A percentile compares a stretch with the other conserved stretches of the same genome.
Conservation (phyloP, 2,888 invertebrate species). For the Iphiclides podalirius region DNA sequence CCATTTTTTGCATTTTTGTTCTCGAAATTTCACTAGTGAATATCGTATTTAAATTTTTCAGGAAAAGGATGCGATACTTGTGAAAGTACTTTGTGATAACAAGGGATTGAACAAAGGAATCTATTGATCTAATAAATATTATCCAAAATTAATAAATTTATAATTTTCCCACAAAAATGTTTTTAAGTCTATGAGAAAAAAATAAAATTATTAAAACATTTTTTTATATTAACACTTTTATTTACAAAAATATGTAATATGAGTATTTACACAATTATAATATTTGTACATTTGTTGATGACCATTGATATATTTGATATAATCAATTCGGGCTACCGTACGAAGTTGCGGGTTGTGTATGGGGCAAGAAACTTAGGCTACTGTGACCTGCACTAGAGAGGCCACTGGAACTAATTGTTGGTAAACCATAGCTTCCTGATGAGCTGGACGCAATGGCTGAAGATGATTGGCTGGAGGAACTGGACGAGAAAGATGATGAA, state of each 20-base stretch:
- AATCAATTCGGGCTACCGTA: conserved; percentile 60
- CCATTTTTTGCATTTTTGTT: no score
- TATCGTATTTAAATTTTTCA: no score
- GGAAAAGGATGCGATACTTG: conserved; percentile 39
- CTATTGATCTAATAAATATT: no score
- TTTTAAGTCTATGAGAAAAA: no score
- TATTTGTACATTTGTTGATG: conserved; percentile 10
- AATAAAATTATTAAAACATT: neutral
- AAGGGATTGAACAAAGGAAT: no score
- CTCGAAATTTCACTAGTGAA: no score
- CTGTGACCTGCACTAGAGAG: conserved; percentile 35
- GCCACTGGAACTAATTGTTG: conserved; percentile 39
- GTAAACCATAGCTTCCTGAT: conserved; percentile 44
- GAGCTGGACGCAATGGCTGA: conserved; percentile 31
- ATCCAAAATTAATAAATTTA: no score
- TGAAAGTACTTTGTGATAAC: conserved; percentile 52
- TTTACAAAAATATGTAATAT: conserved; percentile 35
- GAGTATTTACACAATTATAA: conserved; percentile 42
- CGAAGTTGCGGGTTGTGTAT: conserved; percentile 49
- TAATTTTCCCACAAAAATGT: no score
- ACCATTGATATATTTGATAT: conserved; percentile 36
- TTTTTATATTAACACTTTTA: conserved; percentile 25
- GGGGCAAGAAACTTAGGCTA: conserved; percentile 55
- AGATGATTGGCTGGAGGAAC: conserved; percentile 31
- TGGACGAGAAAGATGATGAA: conserved; percentile 25